phyloP scores from a whole-genome alignment of 2,888 invertebrate genomes.

The Xestia sexstrigata region DNA sequence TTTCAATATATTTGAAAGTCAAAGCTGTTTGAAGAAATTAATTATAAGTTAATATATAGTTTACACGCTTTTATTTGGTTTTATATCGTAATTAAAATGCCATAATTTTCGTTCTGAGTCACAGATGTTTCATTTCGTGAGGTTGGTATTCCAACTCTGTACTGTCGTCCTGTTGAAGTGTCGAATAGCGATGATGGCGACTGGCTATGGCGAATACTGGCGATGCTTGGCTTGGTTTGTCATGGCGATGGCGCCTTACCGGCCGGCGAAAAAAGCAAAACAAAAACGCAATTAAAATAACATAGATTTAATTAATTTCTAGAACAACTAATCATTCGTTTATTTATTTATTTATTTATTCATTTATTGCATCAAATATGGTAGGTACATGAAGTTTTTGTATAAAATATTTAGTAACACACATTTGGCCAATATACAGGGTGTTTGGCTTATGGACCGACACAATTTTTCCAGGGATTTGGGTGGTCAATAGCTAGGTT shows the following conservation, averaged over 20 bases:
- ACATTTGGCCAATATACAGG: too few relatives aligned
- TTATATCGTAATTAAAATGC: background rate
- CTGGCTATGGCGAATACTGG: conserved; percentile 31
- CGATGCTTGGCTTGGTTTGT: conserved; percentile 49
- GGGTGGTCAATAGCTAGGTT: too few relatives aligned
- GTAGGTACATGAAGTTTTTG: too few relatives aligned
- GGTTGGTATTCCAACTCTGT: conserved; percentile 71
- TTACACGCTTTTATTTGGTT: conserved; percentile 2
- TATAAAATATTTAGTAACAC: too few relatives aligned
- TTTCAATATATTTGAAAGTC: conserved; percentile 2
- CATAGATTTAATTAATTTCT: background rate
- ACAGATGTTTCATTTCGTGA: conserved; percentile 74
- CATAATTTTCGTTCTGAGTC: conserved; percentile 54
- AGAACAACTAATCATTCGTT: background rate
- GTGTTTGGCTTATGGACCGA: too few relatives aligned
- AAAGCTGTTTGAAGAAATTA: conserved; percentile 7
- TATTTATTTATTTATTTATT: too few relatives aligned
- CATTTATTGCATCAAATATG: too few relatives aligned
- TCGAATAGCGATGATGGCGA: conserved; percentile 6
- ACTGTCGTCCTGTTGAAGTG: background rate
- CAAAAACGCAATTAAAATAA: conserved; percentile 33
- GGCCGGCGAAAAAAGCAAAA: conserved; percentile 64
- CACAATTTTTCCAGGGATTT: too few relatives aligned
- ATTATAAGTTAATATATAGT: conserved; percentile 36
- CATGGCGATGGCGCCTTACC: conserved; percentile 47